These are phyloP conservation scores for Sturnus vulgaris DNA, from an alignment of 2,113 vertebrate genomes.

Conservation along the genomic window DNA sequence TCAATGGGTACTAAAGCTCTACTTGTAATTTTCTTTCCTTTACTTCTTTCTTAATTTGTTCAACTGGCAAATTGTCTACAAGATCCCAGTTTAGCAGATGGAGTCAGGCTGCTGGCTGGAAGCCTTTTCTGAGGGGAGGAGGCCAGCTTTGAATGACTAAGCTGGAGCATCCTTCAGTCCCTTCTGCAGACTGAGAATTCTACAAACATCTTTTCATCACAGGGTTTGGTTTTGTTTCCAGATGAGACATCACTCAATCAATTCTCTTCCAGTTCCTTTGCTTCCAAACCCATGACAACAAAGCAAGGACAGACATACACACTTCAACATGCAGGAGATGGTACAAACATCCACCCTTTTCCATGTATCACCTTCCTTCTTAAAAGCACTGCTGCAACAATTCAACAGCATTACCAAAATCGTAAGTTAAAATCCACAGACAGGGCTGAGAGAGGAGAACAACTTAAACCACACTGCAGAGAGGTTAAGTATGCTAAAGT, in stretches of 20 bases:
- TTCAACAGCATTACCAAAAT: neutral
- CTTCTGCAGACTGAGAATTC: neutral
- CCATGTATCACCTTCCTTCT: neutral
- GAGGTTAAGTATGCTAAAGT: neutral
- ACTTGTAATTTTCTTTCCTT: slow-evolving; percentile 12
- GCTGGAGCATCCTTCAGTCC: neutral
- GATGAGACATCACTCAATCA: neutral
- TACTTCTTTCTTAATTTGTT: slow-evolving; percentile 28
- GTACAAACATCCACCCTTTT: neutral
- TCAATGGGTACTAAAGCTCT: slow-evolving; percentile 26
- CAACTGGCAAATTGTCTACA: slow-evolving; percentile 10
- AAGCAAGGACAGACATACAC: neutral
- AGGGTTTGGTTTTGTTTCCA: slow-evolving; percentile 5
- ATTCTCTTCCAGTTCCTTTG: neutral
- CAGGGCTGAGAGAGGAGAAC: neutral
- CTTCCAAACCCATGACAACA: neutral
- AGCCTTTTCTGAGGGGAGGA: neutral
- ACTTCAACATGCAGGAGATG: neutral
- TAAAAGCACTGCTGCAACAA: neutral
- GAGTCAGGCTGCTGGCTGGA: neutral
- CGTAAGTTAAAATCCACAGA: neutral
- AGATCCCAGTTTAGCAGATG: slow-evolving; percentile 9
- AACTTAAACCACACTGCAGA: neutral
- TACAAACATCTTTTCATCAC: neutral
- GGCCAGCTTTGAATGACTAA: neutral